Evolutionary conservation across 2,888 invertebrate species (phyloP), one percentile per base, ranked within the genome.

Genomic region (Steinernema carpocapsae): DNA sequence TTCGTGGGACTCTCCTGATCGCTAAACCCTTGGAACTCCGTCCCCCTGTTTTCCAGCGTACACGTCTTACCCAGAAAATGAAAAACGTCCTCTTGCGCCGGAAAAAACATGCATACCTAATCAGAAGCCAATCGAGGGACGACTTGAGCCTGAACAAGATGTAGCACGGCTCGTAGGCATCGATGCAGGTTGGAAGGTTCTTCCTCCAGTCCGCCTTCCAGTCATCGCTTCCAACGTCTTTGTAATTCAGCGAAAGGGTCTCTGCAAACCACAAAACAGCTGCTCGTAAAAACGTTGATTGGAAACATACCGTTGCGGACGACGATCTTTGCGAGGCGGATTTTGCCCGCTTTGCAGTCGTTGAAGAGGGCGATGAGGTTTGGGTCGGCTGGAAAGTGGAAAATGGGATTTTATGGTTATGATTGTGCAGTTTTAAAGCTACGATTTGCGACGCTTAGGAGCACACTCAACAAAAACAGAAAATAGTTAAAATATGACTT

Each of bases 41-140:
- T 6, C 10, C 37, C 37, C 37, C 3, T 10, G 37, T 37, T 37
- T 37, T 10, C 37, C 37, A 6, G 3, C 37, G 4, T 10, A 37
- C 37, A 3, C 37, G 37, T 10, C 10, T 10, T 37, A 3, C 10
- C 37, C 37, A 37, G 37, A 10, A 37, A 37, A 37, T 37, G 37
- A 37, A 37, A 37, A 37, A 37, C 37, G 37, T 3, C 37, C 37
- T 37, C 37, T n/a, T n/a, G 37, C 10, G 37, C 3, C 37, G 37
- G 37, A 37, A 70, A 17, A 19, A 26, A 19, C 70, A 73, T 29
- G 76, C 79, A 74, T 43, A 86, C 86, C 85, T 85, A 70, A 86
- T 85, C 42, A 86, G 72, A 10, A 97, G 88, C 97, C 97, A 99
- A 85, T 94, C 93, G 88, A 93, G 92, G 0, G 94, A 94, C 45